Evolutionary conservation across 2,888 invertebrate species (phyloP), one percentile per base, ranked within the genome.

Genomic region (Furcula furcula): DNA sequence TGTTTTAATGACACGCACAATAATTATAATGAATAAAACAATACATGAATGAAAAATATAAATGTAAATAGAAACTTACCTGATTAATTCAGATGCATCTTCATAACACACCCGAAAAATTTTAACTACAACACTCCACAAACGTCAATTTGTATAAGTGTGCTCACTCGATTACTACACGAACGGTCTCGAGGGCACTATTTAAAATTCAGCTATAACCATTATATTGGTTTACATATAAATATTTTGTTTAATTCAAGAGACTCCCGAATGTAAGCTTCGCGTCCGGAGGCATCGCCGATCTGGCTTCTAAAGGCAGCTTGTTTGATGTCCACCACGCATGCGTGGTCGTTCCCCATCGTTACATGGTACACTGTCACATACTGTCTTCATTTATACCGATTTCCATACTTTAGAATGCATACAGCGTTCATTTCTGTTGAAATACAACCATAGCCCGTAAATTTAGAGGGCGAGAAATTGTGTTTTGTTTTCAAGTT

Each of bases 41-140:
- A n/a, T n/a, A n/a, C n/a, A n/a, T n/a, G n/a, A n/a, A n/a, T n/a
- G n/a, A n/a, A n/a, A n/a, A n/a, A n/a, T n/a, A n/a, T n/a, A n/a
- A n/a, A n/a, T n/a, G n/a, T n/a, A n/a, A 4, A 23, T 5, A 23
- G 31, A 32, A 30, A 34, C 16, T 48, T 55, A 55, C 55, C 55
- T 53, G 40, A 26, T 46, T 30, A 55, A 36, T 15, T 10, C 13
- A 16, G 30, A 34, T 29, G 31, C 43, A 40, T 36, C 29, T 42
- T 10, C 36, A 25, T 34, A 41, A 32, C 55, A 55, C 55, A 47
- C 50, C 46, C 45, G 31, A 30, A 26, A 43, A 52, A 43, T 27
- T 46, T 21, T 25, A 28, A 38, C 14, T 36, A 21, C 35, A 22
- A 44, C 55, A 55, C 42, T 36, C 36, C 41, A 45, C 34, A 31